Conservation (phyloP, 1,140 invertebrate genomes). For the Rhyacophila brunnea region DNA sequence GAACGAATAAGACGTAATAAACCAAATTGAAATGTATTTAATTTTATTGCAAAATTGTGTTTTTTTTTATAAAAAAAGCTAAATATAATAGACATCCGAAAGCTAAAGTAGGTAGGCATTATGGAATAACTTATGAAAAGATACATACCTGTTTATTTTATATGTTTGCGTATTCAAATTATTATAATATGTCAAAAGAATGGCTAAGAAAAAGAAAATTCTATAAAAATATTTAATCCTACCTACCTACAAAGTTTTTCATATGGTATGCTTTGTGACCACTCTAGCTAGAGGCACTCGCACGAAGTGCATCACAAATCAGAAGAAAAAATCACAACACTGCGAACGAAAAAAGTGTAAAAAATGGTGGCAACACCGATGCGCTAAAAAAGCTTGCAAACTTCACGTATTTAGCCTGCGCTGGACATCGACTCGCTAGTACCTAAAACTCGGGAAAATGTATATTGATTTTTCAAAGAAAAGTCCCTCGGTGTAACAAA, state of each 20-base stretch:
- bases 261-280: neutral
- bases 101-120: too few species aligned
- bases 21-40: too few species aligned
- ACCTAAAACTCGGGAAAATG: conserved; percentile 55
- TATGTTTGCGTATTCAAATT: too few species aligned
- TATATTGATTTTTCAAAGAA: conserved; percentile 60
- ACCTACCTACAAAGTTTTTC: neutral
- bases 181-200: too few species aligned
- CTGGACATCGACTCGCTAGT: conserved; percentile 58
- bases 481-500: conserved; percentile 57
- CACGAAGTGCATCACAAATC: conserved; percentile 50
- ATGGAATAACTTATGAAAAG: too few species aligned
- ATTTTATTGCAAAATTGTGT: too few species aligned
- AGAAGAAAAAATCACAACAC: conserved; percentile 54
- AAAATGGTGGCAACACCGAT: conserved; percentile 58
- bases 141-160: too few species aligned
- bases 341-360: conserved; percentile 53
- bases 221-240: too few species aligned
- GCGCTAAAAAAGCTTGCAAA: conserved; percentile 60
- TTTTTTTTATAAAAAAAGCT: too few species aligned
- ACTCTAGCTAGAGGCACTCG: conserved; percentile 29
- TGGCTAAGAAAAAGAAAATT: too few species aligned
- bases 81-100: too few species aligned
- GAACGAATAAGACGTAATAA: too few species aligned
- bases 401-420: conserved; percentile 58